These are phyloP conservation scores for Cyanocitta stelleri DNA, from an alignment of 2,113 vertebrate species.

Conservation along the genomic window DNA sequence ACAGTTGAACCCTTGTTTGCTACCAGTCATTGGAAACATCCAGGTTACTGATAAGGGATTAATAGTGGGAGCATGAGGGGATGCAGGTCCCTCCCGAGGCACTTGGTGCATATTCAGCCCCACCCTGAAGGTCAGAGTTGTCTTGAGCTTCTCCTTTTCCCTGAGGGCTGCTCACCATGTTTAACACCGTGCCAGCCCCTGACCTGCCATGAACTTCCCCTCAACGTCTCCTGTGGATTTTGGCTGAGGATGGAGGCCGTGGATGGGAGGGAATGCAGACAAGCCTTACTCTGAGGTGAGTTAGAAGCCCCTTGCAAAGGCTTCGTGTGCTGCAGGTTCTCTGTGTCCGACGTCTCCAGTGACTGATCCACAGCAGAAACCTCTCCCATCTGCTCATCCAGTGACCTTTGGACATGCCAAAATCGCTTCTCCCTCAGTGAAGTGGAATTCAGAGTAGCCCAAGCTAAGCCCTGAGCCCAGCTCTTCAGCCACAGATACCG, in stretches of 20 bases:
- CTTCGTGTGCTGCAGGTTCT: background rate
- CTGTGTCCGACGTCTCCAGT: fast-evolving
- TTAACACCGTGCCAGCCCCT: background rate
- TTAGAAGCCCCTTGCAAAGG: background rate
- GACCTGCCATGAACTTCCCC: background rate
- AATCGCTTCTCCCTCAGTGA: background rate
- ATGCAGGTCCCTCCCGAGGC: background rate
- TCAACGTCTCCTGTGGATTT: background rate
- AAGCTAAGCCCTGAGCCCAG: background rate
- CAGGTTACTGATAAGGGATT: background rate
- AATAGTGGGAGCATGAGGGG: background rate
- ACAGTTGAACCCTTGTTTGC: background rate
- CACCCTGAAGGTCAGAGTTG: background rate
- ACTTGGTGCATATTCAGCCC: fast-evolving
- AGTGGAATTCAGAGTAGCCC: conserved; percentile 8
- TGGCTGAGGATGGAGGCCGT: background rate
- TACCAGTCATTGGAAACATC: background rate
- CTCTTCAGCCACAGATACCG: background rate
- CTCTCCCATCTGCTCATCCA: background rate
- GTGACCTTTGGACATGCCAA: conserved; percentile 27
- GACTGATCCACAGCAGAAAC: fast-evolving
- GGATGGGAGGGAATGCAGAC: background rate
- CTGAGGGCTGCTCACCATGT: background rate
- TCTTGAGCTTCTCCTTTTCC: background rate
- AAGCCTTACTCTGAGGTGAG: no score